phyloP scores from a whole-genome alignment of 2,113 vertebrate species.

The Pluvianellus socialis region DNA sequence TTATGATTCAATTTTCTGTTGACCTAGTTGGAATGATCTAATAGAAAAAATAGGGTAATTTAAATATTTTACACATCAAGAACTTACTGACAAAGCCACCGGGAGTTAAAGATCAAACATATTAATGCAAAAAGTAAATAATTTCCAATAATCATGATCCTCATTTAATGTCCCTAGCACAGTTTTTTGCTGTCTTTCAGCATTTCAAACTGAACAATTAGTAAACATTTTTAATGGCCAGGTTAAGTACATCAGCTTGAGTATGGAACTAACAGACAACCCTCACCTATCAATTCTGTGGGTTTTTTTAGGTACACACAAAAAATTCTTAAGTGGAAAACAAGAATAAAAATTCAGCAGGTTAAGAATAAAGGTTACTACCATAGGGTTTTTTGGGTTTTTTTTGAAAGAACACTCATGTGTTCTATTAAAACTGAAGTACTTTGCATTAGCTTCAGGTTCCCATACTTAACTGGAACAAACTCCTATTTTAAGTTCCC shows the following conservation, averaged over 20 bases:
- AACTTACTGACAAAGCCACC: neutral
- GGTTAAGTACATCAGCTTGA: neutral
- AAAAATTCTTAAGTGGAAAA: neutral
- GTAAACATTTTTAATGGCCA: neutral
- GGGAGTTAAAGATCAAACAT: constrained; percentile 8
- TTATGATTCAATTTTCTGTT: constrained; percentile 31
- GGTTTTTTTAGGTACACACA: neutral
- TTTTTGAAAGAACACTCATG: neutral
- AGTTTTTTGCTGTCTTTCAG: neutral
- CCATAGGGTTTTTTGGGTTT: neutral
- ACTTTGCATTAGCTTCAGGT: neutral
- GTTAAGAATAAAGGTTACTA: neutral
- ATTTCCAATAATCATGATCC: neutral
- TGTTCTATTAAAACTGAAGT: neutral
- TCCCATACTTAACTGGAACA: neutral
- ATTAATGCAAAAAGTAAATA: neutral
- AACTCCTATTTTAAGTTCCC: neutral
- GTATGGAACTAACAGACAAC: neutral
- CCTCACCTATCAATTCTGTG: neutral
- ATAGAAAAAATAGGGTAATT: neutral
- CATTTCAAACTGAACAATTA: neutral
- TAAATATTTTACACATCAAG: constrained; percentile 28
- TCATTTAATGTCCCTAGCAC: neutral
- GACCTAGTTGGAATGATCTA: constrained; percentile 27
- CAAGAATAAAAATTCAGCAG: neutral